These are phyloP conservation scores for Willisornis vidua DNA, from an alignment of 2,113 vertebrate species.

Conservation along the genomic window DNA sequence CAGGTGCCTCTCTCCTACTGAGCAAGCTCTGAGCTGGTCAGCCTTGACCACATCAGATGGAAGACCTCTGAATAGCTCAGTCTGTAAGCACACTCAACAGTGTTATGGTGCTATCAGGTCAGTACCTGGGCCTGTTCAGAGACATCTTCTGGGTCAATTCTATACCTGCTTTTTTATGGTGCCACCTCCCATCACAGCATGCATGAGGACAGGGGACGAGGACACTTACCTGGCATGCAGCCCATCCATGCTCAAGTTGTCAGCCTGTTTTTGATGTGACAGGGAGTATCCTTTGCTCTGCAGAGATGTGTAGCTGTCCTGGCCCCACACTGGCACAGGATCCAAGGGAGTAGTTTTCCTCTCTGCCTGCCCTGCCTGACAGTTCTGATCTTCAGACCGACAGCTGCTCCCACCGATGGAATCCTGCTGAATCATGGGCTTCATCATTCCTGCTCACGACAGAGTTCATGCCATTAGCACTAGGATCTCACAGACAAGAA, in stretches of 20 bases:
- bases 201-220: neutral
- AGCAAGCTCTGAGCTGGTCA: neutral
- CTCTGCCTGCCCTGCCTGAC: constrained; percentile 83
- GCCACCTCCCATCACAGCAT: neutral
- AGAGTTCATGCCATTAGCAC: constrained; percentile 26
- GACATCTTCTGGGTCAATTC: neutral
- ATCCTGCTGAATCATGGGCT: constrained; percentile 88
- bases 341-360: constrained; percentile 84
- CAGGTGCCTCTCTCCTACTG: neutral
- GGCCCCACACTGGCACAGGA: constrained; percentile 85
- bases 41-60: neutral
- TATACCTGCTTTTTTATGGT: neutral
- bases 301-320: constrained; percentile 84
- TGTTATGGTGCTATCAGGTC: neutral
- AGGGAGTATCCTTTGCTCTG: constrained; percentile 87
- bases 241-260: constrained; percentile 74
- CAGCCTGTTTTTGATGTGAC: constrained; percentile 85
- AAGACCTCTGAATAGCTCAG: neutral
- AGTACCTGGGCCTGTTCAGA: neutral
- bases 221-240: constrained; percentile 81
- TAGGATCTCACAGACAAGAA: neutral
- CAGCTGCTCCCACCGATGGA: constrained; percentile 84
- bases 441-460: constrained; percentile 83
- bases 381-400: constrained; percentile 84
- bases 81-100: neutral